A percentile compares a stretch with the other conserved stretches of the same genome.
These are phyloP conservation scores for Tachuris rubrigastra DNA, from an alignment of 2,113 vertebrate species.

Conservation along the genomic window DNA sequence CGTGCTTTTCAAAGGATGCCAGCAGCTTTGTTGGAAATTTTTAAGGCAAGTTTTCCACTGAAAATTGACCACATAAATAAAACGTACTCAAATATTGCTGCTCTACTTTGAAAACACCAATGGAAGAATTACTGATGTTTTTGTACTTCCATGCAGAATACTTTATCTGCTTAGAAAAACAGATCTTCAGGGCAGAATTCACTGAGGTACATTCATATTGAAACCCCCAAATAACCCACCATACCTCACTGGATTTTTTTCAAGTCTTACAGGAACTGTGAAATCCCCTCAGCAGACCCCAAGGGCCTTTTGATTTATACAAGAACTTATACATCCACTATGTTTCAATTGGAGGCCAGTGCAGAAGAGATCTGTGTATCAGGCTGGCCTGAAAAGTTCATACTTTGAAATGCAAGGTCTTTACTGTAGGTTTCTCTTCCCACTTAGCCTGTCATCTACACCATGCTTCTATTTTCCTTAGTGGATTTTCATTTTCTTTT, in stretches of 20 bases:
- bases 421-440: neutral
- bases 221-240: neutral
- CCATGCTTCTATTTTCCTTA: neutral
- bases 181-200: neutral
- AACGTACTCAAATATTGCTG: neutral
- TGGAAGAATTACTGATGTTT: neutral
- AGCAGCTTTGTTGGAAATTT: neutral
- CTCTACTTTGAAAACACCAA: neutral
- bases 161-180: neutral
- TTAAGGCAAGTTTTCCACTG: neutral
- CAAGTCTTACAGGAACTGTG: neutral
- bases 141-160: neutral
- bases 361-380: neutral
- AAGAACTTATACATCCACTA: neutral
- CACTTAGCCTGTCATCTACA: neutral
- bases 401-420: neutral
- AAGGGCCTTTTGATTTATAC: neutral
- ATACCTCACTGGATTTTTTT: neutral
- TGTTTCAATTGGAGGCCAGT: neutral
- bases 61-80: neutral
- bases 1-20: neutral
- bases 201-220: neutral
- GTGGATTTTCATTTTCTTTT: neutral
- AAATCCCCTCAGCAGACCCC: neutral
- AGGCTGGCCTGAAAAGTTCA: neutral